These are phyloP conservation scores for Orycteropus afer DNA, from an alignment of 2,113 vertebrate genomes.

Conservation along the genomic window DNA sequence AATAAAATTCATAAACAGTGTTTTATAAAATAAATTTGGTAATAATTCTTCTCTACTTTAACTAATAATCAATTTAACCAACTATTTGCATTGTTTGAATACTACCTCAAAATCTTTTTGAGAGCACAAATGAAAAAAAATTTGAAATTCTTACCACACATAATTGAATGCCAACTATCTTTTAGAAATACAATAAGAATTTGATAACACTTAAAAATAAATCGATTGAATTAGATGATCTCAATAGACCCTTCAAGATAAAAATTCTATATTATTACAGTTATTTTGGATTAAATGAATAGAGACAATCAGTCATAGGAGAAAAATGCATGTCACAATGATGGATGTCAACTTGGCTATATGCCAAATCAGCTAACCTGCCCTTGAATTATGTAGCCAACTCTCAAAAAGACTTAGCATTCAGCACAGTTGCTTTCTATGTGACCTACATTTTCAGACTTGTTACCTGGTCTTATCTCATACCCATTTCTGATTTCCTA, in stretches of 20 bases:
- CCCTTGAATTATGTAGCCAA: not conserved
- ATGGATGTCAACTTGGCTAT: not conserved
- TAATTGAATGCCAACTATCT: slow-evolving; percentile 20
- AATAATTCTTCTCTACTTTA: too few species aligned
- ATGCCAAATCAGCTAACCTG: not conserved
- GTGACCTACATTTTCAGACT: not conserved
- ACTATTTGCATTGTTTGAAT: slow-evolving; percentile 6
- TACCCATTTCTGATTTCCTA: not conserved
- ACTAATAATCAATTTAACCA: slow-evolving; percentile 33
- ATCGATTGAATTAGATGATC: not conserved
- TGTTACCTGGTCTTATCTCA: too few species aligned
- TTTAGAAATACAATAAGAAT: slow-evolving; percentile 29
- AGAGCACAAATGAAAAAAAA: not conserved
- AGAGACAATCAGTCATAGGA: not conserved
- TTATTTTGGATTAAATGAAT: slow-evolving; percentile 51
- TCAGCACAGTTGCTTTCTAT: not conserved
- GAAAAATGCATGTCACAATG: not conserved
- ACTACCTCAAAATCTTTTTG: slow-evolving; percentile 10
- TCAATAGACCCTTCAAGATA: not conserved
- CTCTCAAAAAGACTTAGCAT: not conserved
- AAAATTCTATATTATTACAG: slow-evolving; percentile 21
- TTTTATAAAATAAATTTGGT: too few species aligned
- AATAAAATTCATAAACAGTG: slow-evolving; percentile 37
- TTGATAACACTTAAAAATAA: slow-evolving; percentile 38
- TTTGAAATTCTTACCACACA: not conserved